Evolutionary conservation across 2,797 vertebrate species (phyloP), one percentile per base, ranked within the genome.

Genomic region (Parotocinclus haroldoi): DNA sequence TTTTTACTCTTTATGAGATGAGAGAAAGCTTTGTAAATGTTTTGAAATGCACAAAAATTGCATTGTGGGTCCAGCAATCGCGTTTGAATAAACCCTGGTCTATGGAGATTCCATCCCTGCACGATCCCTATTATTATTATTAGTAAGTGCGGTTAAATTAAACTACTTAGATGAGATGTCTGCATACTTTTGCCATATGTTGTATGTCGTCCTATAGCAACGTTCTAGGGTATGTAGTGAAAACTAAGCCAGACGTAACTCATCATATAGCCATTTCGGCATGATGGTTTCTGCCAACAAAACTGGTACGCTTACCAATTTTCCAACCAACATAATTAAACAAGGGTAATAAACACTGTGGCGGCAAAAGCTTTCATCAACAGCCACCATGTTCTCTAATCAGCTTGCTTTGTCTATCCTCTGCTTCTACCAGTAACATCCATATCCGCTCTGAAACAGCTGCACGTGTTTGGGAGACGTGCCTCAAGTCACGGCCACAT

Each of bases 291-390:
- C 39, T 56, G 52, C 16, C 39, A 46, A 37, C 40, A 46, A 55
- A 56, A 37, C 7, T 54, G 53, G 50, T 54, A 18, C 40, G 8
- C 19, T 49, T 36, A 10, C 7, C 44, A 42, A 52, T 55, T 61
- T 69, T 62, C 58, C 46, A 61, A 48, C 66, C 52, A 62, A 55
- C 5, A 10, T 10, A 17, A 27, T 61, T 53, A 68, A 58, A 51
- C 19, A 52, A 46, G 39, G 39, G 18, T 27, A 10, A 39, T 53
- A 36, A 36, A 59, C 39, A 14, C 4, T 56, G 53, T 14, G 37
- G 13, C 16, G 5, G 4, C 17, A 40, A 17, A 14, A 49, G 18
- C 58, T 52, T 63, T 51, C 59, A 69, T 69, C 46, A 57, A 7
- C 37, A 58, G 18, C 50, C 38, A 36, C 39, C 37, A 18, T 45